phyloP scores from a whole-genome alignment of 2,113 vertebrate genomes.

The Gopherus evgoodei region DNA sequence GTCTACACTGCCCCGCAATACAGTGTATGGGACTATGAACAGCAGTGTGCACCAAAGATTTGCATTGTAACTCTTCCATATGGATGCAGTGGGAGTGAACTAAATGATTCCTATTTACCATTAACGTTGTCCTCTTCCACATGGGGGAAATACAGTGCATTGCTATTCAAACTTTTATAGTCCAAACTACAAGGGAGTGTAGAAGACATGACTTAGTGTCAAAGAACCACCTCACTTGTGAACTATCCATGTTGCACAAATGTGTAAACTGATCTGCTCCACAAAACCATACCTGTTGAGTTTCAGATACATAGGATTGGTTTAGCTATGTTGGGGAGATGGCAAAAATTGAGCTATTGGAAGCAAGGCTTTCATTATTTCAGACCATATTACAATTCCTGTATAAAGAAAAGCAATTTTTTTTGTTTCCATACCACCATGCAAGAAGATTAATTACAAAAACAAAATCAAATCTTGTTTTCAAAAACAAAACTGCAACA shows the following conservation, averaged over 20 bases:
- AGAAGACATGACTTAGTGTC: too few species aligned
- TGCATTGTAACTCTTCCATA: too few species aligned
- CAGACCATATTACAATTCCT: not conserved
- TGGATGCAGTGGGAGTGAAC: too few species aligned
- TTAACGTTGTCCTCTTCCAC: too few species aligned
- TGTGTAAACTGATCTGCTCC: not conserved
- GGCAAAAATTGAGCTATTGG: not conserved
- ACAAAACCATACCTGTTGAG: not conserved
- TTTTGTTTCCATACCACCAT: not conserved
- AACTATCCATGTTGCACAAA: not conserved
- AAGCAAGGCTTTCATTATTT: not conserved
- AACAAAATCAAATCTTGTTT: not conserved
- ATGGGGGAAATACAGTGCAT: too few species aligned
- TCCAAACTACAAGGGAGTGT: too few species aligned
- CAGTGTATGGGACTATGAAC: too few species aligned
- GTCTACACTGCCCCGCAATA: too few species aligned
- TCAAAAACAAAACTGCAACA: not conserved
- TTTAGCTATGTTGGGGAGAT: not conserved
- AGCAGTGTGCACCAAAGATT: too few species aligned
- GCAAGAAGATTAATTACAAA: not conserved
- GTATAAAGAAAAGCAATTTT: not conserved
- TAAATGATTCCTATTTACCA: too few species aligned
- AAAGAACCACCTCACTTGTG: not conserved
- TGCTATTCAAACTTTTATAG: too few species aligned
- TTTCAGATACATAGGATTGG: not conserved